Evolutionary conservation across 2,113 vertebrate genomes (phyloP), one percentile per base, ranked within the genome.

Genomic region (Rattus rattus): DNA sequence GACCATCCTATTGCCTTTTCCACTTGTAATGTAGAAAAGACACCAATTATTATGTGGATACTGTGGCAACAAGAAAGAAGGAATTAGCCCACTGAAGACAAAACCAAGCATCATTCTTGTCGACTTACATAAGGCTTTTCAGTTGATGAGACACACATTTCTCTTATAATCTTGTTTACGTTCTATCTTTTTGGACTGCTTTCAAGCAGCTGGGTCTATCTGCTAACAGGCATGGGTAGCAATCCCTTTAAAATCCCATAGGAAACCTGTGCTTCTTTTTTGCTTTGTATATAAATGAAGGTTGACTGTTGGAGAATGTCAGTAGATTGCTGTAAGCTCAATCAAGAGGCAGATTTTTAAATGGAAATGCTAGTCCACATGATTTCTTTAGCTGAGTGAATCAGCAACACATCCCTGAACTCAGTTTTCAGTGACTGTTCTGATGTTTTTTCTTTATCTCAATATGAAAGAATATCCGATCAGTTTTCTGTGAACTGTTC

Each of bases 281-380:
- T 63, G 10, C 30, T 56, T 73, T 76, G 7, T 76, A 33, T 47
- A 67, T 22, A 80, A 36, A 86, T 93, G 43, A 77, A n/a, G 22
- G 3, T 49, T 90, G 26, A 2, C 22, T 90, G 47, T 84, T 83
- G 5, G 39, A 70, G 70, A 95, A 88, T 61, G 54, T 88, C 70
- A 85, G 14, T 36, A 20, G 19, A 43, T 70, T 85, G n/a, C 39
- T 65, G 9, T 84, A 92, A 80, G 43, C 61, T 92, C 83, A 92
- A 79, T 65, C 22, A 30, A 92, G 47, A 77, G n/a, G 39, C 87
- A 17, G 56, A 72, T 73, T 92, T 89, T 95, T 76, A 86, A 96
- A 61, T 47, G 33, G 30, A 77, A 56, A 26, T 87, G 61, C 47
- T 69, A 90, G 56, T 83, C 3, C 17, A 86, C 17, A 33, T 72